A percentile compares a stretch with the other conserved stretches of the same genome.
Evolutionary conservation across 1,140 invertebrate genomes (phyloP).

Genomic region (Phymorhynchus buccinoides): DNA sequence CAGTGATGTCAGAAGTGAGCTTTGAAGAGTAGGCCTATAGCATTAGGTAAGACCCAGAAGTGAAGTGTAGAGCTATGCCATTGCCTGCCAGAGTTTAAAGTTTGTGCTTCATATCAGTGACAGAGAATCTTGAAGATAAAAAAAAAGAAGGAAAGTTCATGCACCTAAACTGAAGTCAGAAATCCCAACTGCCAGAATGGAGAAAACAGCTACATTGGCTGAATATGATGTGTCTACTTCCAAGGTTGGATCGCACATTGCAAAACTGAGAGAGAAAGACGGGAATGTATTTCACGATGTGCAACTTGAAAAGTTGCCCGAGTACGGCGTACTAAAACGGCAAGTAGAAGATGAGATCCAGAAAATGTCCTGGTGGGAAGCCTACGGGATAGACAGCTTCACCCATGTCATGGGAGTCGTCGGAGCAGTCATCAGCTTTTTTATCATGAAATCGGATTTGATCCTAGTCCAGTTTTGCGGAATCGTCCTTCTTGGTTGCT

Average conservation of each 20-base stretch:
- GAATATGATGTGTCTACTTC: neutral
- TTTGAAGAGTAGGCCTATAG: too few relatives aligned
- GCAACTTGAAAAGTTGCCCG: conserved; percentile 58
- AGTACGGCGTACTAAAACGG: conserved; percentile 54
- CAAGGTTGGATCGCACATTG: neutral
- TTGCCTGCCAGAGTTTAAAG: too few relatives aligned
- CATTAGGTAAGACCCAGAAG: too few relatives aligned
- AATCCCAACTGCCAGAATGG: neutral
- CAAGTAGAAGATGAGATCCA: conserved; percentile 53
- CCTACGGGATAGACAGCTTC: conserved; percentile 64
- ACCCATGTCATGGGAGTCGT: conserved; percentile 42
- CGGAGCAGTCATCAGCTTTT: conserved; percentile 47
- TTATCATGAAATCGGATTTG: conserved; percentile 46
- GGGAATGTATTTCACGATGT: conserved; percentile 43
- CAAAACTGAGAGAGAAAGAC: neutral
- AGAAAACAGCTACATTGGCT: neutral
- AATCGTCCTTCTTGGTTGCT: conserved; percentile 57
- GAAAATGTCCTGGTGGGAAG: conserved; percentile 59
- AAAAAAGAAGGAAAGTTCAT: too few relatives aligned
- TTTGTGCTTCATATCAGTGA: too few relatives aligned
- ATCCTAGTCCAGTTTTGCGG: conserved; percentile 43
- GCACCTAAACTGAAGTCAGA: too few relatives aligned
- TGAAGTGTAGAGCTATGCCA: too few relatives aligned
- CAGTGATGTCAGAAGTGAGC: too few relatives aligned
- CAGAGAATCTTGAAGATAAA: too few relatives aligned